Evolutionary conservation across 2,888 invertebrate species (phyloP).

Genomic region (Ferdinandea cuprea): DNA sequence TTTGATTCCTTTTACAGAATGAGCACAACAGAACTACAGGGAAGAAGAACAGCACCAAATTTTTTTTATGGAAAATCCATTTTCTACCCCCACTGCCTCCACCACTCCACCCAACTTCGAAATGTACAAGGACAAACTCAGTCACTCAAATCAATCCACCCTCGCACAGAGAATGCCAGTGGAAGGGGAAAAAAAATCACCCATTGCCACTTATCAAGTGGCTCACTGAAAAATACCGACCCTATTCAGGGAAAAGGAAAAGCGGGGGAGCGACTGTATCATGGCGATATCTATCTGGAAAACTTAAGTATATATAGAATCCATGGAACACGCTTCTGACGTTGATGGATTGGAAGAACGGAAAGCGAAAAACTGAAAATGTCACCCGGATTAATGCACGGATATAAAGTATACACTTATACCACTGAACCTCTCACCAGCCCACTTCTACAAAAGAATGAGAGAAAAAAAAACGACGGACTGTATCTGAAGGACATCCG

Average conservation of each 20-base stretch:
- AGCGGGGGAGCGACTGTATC: constrained; percentile 66
- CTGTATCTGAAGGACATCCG: constrained; percentile 62
- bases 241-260: constrained; percentile 8
- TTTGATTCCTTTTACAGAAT: constrained; percentile 64
- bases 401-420: constrained; percentile 77
- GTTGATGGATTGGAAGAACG: constrained; percentile 78
- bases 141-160: constrained; percentile 73
- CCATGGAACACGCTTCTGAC: constrained; percentile 77
- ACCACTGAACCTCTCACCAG: constrained; percentile 56
- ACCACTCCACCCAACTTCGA: constrained; percentile 10
- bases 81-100: neutral
- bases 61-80: constrained; percentile 61
- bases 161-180: constrained; percentile 35
- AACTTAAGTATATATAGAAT: constrained; percentile 71
- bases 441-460: constrained; percentile 16
- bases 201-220: constrained; percentile 72
- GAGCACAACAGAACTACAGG: constrained; percentile 5
- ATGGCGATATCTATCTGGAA: constrained; percentile 69
- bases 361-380: constrained; percentile 79
- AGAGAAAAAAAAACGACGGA: constrained; percentile 51
- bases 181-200: constrained; percentile 37
- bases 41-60: constrained; percentile 42
- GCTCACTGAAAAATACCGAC: constrained; percentile 65
- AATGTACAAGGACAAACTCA: constrained; percentile 49
- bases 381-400: constrained; percentile 79